Evolutionary conservation across 2,797 vertebrate genomes (phyloP), one percentile per base, ranked within the genome.

Genomic region (Aeoliscus strigatus): DNA sequence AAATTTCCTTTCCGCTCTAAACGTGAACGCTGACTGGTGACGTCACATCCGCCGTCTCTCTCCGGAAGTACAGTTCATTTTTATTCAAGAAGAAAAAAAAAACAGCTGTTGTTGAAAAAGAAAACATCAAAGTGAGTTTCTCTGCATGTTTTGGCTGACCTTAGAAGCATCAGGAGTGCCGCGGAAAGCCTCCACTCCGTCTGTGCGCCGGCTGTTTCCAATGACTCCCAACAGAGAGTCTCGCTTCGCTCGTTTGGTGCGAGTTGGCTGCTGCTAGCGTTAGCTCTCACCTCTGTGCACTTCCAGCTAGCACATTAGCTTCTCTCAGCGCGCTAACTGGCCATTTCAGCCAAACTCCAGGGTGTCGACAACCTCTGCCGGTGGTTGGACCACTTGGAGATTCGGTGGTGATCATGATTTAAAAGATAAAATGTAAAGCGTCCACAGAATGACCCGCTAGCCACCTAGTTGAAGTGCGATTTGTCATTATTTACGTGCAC

Each of bases 11-110:
- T n/a, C n/a, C n/a, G n/a, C n/a, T n/a, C n/a, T n/a, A n/a, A n/a
- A n/a, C n/a, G n/a, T n/a, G n/a, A n/a, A n/a, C n/a, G n/a, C n/a
- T n/a, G n/a, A n/a, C n/a, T n/a, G 29, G 18, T 10, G 18, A 57
- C 77, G 80, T 84, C 85, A 85, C 68, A 55, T 87, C 85, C 85
- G 77, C 24, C 15, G 33, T 38, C 46, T 45, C 39, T 58, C 56
- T 79, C 85, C 89, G 89, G 89, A 90, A 88, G 86, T 85, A 82
- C 74, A 84, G 79, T 80, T 73, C 67, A 87, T 86, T 90, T 88
- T 83, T 81, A 83, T 85, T 83, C 80, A 78, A 78, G n/a, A n/a
- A 71, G 71, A 67, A 48, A 73, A 50, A 77, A 77, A 77, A 75
- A 79, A 86, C 87, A 89, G 86, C 88, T 89, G 80, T 74, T 76